Percentiles rank a stretch among this genome's conserved stretches.
These are phyloP conservation scores for Sciaenops ocellatus DNA, from an alignment of 2,797 vertebrate genomes.

Conservation along the genomic window DNA sequence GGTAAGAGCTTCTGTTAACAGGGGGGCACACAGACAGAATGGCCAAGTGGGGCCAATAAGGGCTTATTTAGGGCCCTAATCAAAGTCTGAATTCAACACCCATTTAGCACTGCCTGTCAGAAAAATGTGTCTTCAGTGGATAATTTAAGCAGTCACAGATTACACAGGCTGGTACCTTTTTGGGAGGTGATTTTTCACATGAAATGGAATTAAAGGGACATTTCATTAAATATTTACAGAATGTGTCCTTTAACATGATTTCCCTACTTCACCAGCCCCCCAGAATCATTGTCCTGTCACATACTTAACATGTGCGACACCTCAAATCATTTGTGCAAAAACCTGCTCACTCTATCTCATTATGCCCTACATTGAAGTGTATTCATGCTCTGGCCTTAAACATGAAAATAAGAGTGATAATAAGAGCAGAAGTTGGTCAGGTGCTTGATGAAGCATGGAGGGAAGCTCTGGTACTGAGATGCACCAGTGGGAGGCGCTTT, in stretches of 20 bases:
- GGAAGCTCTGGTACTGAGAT: conserved; percentile 46
- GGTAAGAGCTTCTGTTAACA: conserved; percentile 5
- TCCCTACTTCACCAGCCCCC: neutral
- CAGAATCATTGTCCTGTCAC: neutral
- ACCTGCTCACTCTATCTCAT: neutral
- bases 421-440: conserved; percentile 19
- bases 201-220: conserved; percentile 35
- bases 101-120: conserved; percentile 9
- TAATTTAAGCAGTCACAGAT: conserved; percentile 26
- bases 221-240: conserved; percentile 29
- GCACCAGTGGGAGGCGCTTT: conserved; percentile 94
- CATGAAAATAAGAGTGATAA: neutral
- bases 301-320: neutral
- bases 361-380: neutral
- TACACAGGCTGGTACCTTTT: neutral
- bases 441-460: conserved; percentile 27
- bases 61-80: conserved; percentile 26
- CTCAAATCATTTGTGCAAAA: conserved; percentile 1
- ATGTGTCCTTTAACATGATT: conserved; percentile 2
- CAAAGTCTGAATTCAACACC: conserved; percentile 36
- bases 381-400: neutral
- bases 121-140: conserved; percentile 31
- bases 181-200: conserved; percentile 8
- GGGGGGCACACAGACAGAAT: conserved; percentile 10
- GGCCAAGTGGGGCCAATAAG: conserved; percentile 22